Conservation (phyloP, 2,113 vertebrate genomes). For the Ailuropoda melanoleuca region DNA sequence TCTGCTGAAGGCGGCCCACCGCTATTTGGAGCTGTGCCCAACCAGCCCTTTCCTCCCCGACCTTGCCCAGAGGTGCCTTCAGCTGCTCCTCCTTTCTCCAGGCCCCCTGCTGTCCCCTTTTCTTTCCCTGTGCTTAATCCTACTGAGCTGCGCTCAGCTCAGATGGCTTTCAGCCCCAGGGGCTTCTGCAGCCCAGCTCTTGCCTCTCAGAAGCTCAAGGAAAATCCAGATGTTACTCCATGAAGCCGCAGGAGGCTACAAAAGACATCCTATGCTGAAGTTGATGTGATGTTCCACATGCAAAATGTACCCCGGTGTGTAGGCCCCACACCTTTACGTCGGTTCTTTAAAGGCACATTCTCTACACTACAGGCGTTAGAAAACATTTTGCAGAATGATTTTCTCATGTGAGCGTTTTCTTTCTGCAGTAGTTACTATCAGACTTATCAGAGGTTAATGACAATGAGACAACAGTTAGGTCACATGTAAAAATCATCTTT, state of each 20-base stretch:
- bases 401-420: background rate
- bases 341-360: background rate
- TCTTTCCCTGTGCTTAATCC: too few species aligned
- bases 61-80: fast-evolving
- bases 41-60: background rate
- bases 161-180: background rate
- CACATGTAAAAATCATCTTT: background rate
- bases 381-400: background rate
- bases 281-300: too few species aligned
- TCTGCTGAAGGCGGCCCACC: fast-evolving
- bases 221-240: background rate
- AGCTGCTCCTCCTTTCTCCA: too few species aligned
- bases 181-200: too few species aligned
- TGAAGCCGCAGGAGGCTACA: background rate
- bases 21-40: background rate
- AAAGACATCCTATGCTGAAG: background rate
- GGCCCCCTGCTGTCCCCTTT: fast-evolving
- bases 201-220: background rate
- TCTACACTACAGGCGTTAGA: background rate
- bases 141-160: fast-evolving
- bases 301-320: background rate
- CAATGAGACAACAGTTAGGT: background rate
- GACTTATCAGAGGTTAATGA: background rate
- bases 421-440: background rate
- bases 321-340: background rate